Evolutionary conservation across 2,797 vertebrate genomes (phyloP).

Genomic region (Phylloscopus collybita): DNA sequence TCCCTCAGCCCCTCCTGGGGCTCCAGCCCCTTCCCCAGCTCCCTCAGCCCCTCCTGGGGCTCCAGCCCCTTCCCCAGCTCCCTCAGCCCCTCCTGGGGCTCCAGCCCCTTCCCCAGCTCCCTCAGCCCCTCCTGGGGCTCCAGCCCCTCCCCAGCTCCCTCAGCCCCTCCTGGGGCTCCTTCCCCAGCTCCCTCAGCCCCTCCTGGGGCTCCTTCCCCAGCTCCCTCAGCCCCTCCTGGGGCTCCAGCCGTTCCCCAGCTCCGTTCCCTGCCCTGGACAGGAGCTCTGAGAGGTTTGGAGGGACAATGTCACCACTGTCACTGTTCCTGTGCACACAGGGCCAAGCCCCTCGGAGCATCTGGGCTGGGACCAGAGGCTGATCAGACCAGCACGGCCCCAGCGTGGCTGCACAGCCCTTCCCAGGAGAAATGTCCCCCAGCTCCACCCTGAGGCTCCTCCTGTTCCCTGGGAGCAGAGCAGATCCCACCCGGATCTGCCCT

Average conservation of each 20-base stretch:
- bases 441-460: not conserved
- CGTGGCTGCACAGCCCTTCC: too few relatives aligned
- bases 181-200: too few relatives aligned
- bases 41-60: not conserved
- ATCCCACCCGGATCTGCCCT: rapidly evolving
- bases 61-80: not conserved
- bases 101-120: not conserved
- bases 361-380: not conserved
- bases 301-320: not conserved
- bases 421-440: too few relatives aligned
- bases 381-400: not conserved
- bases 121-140: not conserved
- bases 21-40: not conserved
- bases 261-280: not conserved
- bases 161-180: too few relatives aligned
- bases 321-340: not conserved
- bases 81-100: too few relatives aligned
- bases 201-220: not conserved
- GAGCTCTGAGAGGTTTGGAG: not conserved
- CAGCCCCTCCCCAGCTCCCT: not conserved
- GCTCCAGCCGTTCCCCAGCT: not conserved
- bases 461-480: not conserved
- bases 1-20: too few relatives aligned
- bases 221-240: not conserved
- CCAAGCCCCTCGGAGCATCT: not conserved